phyloP scores from a whole-genome alignment of 2,113 vertebrate species.

The Macrotis lagotis region DNA sequence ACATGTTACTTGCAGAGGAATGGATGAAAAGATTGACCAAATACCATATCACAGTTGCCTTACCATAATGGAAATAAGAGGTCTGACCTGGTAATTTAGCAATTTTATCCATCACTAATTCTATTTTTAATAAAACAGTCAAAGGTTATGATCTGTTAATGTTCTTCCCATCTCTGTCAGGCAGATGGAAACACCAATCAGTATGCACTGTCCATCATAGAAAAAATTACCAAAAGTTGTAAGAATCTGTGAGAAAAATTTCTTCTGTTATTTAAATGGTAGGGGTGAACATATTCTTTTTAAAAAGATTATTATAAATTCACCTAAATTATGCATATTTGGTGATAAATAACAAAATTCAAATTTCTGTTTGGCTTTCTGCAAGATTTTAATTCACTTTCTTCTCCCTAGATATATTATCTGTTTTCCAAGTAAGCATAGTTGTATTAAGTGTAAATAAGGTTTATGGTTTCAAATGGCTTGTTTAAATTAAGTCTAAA shows the following conservation, averaged over 20 bases:
- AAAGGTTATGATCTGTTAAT: constrained; percentile 28
- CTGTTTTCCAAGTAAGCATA: constrained; percentile 69
- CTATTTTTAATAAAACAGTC: constrained; percentile 51
- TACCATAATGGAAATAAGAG: constrained; percentile 11
- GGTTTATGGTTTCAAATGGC: constrained; percentile 67
- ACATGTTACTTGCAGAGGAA: background rate
- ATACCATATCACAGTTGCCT: constrained; percentile 3
- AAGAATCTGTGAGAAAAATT: constrained; percentile 11
- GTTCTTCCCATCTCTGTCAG: constrained; percentile 51
- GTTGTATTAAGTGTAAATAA: constrained; percentile 64
- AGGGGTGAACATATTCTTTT: constrained; percentile 2
- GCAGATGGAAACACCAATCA: constrained; percentile 47
- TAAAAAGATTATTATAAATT: background rate
- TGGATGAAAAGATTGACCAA: background rate
- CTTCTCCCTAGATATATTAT: constrained; percentile 57
- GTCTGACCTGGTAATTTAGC: constrained; percentile 18
- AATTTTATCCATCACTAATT: constrained; percentile 39
- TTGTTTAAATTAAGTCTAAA: constrained; percentile 72
- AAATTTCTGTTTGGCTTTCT: constrained; percentile 33
- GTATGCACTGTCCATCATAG: background rate
- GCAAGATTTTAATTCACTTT: constrained; percentile 37
- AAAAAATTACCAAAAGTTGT: constrained; percentile 15
- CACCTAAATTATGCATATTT: background rate
- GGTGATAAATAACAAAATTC: constrained; percentile 41
- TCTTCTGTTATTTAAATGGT: constrained; percentile 41